These are phyloP conservation scores for Cartodere bifasciata DNA, from an alignment of 2,888 invertebrate species.

Conservation along the genomic window DNA sequence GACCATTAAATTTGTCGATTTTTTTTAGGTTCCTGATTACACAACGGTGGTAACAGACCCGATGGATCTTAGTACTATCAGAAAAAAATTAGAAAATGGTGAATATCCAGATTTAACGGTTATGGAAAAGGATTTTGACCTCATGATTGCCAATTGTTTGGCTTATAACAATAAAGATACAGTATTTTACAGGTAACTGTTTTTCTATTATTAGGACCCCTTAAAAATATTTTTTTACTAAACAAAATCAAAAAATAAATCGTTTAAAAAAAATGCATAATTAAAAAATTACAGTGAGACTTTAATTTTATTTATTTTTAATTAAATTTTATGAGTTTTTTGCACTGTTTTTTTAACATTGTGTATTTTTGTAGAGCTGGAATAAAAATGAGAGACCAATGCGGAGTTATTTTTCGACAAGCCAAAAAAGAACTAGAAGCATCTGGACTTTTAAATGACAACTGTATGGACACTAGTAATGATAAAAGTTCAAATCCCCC, in stretches of 20 bases:
- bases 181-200: slow-evolving; percentile 65
- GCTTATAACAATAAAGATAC: slow-evolving; percentile 93
- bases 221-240: too few relatives aligned
- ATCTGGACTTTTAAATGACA: slow-evolving; percentile 40
- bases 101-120: slow-evolving; percentile 60
- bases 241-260: too few relatives aligned
- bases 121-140: slow-evolving; percentile 78
- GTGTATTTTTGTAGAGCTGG: slow-evolving; percentile 48
- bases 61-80: slow-evolving; percentile 87
- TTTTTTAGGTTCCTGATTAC: slow-evolving; percentile 71
- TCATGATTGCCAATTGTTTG: slow-evolving; percentile 94
- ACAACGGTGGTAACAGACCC: slow-evolving; percentile 70
- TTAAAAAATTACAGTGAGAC: too few relatives aligned
- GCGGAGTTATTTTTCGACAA: slow-evolving; percentile 63
- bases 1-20: too few relatives aligned
- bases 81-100: slow-evolving; percentile 54
- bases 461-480: slow-evolving; percentile 34
- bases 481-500: slow-evolving; percentile 24
- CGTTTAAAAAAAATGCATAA: too few relatives aligned
- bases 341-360: neutral
- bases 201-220: slow-evolving; percentile 11
- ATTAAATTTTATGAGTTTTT: neutral
- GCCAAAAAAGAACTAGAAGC: slow-evolving; percentile 60
- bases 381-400: slow-evolving; percentile 80
- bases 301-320: neutral